Evolutionary conservation across 2,797 vertebrate species (phyloP), one percentile per base, ranked within the genome.

Genomic region (Borostomias antarcticus): DNA sequence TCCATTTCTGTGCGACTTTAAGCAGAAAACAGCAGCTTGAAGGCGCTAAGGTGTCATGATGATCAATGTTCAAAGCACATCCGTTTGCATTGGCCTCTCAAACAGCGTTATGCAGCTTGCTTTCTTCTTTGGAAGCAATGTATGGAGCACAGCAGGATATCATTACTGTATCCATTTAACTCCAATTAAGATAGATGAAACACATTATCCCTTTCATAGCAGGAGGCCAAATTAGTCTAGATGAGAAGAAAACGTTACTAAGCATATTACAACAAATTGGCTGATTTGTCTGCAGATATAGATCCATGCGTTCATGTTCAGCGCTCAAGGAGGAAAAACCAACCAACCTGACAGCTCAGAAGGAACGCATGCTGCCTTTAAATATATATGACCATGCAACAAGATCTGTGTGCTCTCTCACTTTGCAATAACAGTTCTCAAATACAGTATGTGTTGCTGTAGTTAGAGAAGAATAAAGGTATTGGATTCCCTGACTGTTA

Each of bases 151-250:
- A 29, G 8, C 75, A 64, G 81, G 76, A 85, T 83, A 79, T 85
- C 80, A 83, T 87, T 85, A 87, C 84, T 84, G 73, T 77, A 84
- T 76, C 79, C 82, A 87, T 87, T 86, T 82, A 80, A 85, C 83
- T 88, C 80, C 76, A 88, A 85, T 89, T 86, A 87, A 64, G 76
- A 70, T 67, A 77, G 83, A 86, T 84, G 61, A 87, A 88, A 86
- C 71, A 84, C 85, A 87, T 82, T 65, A 84, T 82, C 73, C 66
- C 68, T 78, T 88, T 85, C 79, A 81, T 77, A 69, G 77, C 78
- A 72, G 76, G 77, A 69, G 75, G 82, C 65, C 76, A 69, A 84
- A 77, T 74, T 71, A 73, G 63, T 75, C n/a, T 25, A 28, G 68
- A 74, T 73, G 76, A 79, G 67, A 66, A 64, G 58, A 62, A 73